Base-by-base conservation (phyloP, 2,888 invertebrate genomes). In the Schizaphis graminum region DNA sequence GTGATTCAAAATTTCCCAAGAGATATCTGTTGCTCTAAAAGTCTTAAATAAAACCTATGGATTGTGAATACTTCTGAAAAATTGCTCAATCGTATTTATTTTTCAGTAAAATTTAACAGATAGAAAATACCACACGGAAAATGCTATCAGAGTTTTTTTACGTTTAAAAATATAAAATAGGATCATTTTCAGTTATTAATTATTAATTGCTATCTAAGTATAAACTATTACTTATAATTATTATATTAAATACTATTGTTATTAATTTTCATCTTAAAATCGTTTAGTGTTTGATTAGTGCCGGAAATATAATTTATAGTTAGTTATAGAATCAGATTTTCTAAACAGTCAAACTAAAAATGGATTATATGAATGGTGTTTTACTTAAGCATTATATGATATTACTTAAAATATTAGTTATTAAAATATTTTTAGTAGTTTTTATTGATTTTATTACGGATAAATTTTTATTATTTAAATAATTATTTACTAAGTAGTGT, bases 1-100 rank as follows among this genome's bases (percentile, higher is more conserved):
- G 49, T 47, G n/a, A 86, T 86, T 86, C 44, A 47, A 86, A 86
- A 86, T 90, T 90, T 90, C 90, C 90, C 90, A n/a, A n/a, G 90
- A 47, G 67, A 47, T 47, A 47, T 21, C 10, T 26, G 26, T 21
- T 7, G n/a, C n/a, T 47, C 47, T 47, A 61, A n/a, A 77, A 44
- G 77, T 91, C 35, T n/a, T 77, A 28, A 77, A 49, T 67, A 91
- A 53, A 88, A 67, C 77, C 26, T 35, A 8, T n/a, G 2, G 67
- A 26, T 67, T 26, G 35, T 53, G 11, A 53, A 88, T 16, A 53
- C 7, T 53, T 49, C 24, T 77, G 1, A n/a, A 47, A 89, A 89
- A 57, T 89, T 53, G 35, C 24, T 53, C 0, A 24, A 41, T 56
- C 26, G 26, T 26, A 24, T 47, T n/a, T 47, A 28, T 49, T 35